phyloP scores from a whole-genome alignment of 2,113 vertebrate species.

The Alaudala cheleensis region DNA sequence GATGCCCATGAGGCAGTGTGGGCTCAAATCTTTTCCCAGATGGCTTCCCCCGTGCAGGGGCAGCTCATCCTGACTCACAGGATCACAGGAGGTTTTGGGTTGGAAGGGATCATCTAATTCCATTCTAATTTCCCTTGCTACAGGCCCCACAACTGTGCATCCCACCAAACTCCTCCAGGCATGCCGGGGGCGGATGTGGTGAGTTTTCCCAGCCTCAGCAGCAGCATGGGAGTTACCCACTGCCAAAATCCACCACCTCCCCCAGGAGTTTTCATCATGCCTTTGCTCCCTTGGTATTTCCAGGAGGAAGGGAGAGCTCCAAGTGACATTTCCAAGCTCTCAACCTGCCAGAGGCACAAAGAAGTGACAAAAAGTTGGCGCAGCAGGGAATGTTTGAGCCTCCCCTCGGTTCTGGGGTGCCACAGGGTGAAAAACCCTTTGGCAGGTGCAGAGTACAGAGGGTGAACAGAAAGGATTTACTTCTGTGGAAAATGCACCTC shows the following conservation, averaged over 20 bases:
- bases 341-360: not conserved
- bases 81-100: not conserved
- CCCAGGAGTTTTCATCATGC: not conserved
- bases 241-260: not conserved
- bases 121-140: not conserved
- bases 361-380: rapidly evolving
- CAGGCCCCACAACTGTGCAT: not conserved
- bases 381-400: rapidly evolving
- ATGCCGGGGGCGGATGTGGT: not conserved
- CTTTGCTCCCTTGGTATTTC: not conserved
- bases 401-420: not conserved
- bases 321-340: not conserved
- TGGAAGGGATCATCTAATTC: not conserved
- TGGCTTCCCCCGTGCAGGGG: not conserved
- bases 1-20: rapidly evolving
- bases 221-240: not conserved
- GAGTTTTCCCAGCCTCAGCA: not conserved
- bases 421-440: not conserved
- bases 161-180: not conserved
- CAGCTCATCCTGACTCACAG: not conserved
- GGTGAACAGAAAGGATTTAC: not conserved
- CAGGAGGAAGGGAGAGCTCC: not conserved
- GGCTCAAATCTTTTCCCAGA: not conserved
- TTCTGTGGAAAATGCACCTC: not conserved
- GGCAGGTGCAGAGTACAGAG: not conserved